A percentile compares a stretch with the other conserved stretches of the same genome.
Conservation (phyloP, 1,140 invertebrate genomes). For the Cotesia glomerata region DNA sequence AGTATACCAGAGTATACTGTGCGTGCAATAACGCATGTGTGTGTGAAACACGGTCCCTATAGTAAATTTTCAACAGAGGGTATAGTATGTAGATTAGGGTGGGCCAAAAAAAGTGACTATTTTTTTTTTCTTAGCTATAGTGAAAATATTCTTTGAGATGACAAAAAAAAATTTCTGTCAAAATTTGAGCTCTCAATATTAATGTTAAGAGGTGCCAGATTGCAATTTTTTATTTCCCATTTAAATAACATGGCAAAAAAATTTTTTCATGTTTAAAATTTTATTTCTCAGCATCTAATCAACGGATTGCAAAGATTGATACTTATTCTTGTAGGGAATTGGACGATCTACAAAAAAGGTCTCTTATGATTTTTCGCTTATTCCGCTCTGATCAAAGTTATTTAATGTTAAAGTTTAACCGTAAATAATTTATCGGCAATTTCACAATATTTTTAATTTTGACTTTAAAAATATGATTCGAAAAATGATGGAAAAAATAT, state of each 20-base stretch:
- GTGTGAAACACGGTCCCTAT: too few relatives aligned
- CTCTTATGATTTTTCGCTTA: constrained; percentile 14
- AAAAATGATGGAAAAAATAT: too few relatives aligned
- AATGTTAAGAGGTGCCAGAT: not conserved
- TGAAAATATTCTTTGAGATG: not conserved
- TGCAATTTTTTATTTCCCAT: too few relatives aligned
- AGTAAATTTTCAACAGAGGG: too few relatives aligned
- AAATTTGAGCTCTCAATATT: constrained; percentile 7
- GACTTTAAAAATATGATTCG: too few relatives aligned
- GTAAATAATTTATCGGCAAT: not conserved
- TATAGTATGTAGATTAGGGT: too few relatives aligned
- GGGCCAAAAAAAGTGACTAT: too few relatives aligned
- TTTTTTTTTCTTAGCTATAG: not conserved
- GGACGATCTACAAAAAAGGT: constrained; percentile 23
- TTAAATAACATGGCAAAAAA: not conserved
- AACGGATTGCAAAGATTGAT: not conserved
- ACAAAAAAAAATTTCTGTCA: not conserved
- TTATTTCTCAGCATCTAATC: not conserved
- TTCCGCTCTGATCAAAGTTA: constrained; percentile 1
- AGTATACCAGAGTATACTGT: too few relatives aligned
- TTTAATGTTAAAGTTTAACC: not conserved
- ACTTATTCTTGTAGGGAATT: not conserved
- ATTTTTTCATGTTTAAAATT: not conserved
- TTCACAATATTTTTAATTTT: too few relatives aligned
- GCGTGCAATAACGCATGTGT: too few relatives aligned